Conservation (phyloP, 2,113 vertebrate genomes). For the Macquaria ambigua region DNA sequence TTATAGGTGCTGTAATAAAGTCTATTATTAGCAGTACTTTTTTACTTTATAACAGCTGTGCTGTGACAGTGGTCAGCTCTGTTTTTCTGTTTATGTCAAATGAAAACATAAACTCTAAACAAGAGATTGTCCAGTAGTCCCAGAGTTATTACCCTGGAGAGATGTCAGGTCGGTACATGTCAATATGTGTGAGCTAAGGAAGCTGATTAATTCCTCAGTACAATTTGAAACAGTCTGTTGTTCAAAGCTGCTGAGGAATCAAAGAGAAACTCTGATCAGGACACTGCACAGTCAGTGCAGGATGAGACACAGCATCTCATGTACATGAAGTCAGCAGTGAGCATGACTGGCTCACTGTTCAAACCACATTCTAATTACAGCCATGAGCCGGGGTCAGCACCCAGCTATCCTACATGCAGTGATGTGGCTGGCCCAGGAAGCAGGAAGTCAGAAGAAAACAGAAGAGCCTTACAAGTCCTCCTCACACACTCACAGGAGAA, state of each 20-base stretch:
- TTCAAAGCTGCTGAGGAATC: neutral
- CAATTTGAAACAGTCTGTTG: neutral
- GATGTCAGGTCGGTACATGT: neutral
- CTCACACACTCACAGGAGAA: conserved; percentile 17
- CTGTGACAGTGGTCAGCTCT: neutral
- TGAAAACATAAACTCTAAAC: neutral
- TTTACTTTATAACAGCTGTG: neutral
- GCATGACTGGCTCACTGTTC: conserved; percentile 10
- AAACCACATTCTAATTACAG: conserved; percentile 9
- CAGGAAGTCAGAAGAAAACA: conserved; percentile 53
- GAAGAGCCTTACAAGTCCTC: conserved; percentile 25
- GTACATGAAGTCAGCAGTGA: neutral
- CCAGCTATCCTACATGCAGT: conserved; percentile 6
- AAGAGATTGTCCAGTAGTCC: neutral
- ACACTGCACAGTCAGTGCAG: neutral
- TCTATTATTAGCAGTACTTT: too few relatives aligned
- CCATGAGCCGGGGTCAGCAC: conserved; percentile 9
- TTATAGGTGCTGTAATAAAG: neutral
- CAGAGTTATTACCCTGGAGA: neutral
- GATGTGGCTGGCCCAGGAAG: conserved; percentile 48
- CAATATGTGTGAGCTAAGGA: neutral
- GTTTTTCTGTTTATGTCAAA: neutral
- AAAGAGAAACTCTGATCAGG: neutral
- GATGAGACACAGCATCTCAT: neutral
- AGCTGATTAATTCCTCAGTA: neutral